Evolutionary conservation across 2,113 vertebrate genomes (phyloP).

Genomic region (Chionis minor): DNA sequence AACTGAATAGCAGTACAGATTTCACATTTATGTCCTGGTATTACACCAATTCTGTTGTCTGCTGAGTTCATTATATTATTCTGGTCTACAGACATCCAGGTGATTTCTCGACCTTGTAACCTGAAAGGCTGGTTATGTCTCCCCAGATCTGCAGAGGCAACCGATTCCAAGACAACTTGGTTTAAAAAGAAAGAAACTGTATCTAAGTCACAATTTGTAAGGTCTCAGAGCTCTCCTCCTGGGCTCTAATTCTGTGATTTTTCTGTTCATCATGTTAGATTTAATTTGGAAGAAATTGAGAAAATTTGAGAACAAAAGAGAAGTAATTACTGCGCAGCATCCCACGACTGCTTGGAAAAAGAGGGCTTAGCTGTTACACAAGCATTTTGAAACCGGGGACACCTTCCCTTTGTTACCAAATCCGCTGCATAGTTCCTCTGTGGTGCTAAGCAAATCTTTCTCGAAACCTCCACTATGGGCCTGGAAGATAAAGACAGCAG

Average conservation of each 20-base stretch:
- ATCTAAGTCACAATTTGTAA: neutral
- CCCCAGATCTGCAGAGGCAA: neutral
- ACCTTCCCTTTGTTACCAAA: neutral
- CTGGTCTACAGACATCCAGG: neutral
- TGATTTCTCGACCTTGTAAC: neutral
- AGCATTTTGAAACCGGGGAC: neutral
- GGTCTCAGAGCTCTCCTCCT: neutral
- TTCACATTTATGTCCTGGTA: neutral
- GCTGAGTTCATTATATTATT: neutral
- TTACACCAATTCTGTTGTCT: neutral
- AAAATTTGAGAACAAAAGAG: neutral
- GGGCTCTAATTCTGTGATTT: neutral
- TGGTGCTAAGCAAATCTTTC: neutral
- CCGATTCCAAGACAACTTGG: neutral
- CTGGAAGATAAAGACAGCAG: neutral
- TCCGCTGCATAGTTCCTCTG: neutral
- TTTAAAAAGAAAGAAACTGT: neutral
- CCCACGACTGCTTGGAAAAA: neutral
- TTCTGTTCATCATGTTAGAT: neutral
- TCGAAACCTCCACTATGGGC: neutral
- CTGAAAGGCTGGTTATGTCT: neutral
- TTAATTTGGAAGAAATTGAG: neutral
- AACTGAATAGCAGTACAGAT: neutral
- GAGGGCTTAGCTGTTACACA: neutral
- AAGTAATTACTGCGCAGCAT: neutral